Conservation (phyloP, 2,797 vertebrate species). For the Bryconaethiops microstoma region DNA sequence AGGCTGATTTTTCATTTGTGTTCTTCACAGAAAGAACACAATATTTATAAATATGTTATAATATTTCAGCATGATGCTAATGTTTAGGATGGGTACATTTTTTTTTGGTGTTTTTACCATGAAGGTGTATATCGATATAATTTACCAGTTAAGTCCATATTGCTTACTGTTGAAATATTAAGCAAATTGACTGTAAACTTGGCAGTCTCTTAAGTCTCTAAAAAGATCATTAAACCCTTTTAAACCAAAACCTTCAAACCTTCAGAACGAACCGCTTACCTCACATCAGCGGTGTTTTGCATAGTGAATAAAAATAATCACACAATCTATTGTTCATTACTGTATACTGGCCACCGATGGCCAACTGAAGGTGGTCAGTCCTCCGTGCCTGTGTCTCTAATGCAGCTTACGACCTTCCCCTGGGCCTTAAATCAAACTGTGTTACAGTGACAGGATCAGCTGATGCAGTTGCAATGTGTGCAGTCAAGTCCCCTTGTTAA, state of each 20-base stretch:
- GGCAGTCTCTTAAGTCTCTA: not conserved
- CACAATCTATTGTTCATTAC: not conserved
- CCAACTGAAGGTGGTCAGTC: no score
- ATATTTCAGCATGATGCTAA: not conserved
- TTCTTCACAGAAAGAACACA: not conserved
- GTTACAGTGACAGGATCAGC: conserved; percentile 20
- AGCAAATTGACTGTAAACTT: not conserved
- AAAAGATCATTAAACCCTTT: not conserved
- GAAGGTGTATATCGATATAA: not conserved
- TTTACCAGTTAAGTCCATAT: not conserved
- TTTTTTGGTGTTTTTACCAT: not conserved
- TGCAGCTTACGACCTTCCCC: not conserved
- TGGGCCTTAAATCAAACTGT: conserved; percentile 2
- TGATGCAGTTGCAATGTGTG: not conserved
- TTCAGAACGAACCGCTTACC: not conserved
- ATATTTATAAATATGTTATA: not conserved
- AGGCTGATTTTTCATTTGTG: not conserved
- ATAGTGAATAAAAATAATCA: not conserved
- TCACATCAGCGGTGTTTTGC: not conserved
- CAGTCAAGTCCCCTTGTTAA: not conserved
- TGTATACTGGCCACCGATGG: no score
- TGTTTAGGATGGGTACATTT: not conserved
- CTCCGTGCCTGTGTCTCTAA: no score
- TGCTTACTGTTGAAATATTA: not conserved
- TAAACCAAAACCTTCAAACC: not conserved